phyloP scores from a whole-genome alignment of 2,113 vertebrate species.

The Pseudopodoces humilis region DNA sequence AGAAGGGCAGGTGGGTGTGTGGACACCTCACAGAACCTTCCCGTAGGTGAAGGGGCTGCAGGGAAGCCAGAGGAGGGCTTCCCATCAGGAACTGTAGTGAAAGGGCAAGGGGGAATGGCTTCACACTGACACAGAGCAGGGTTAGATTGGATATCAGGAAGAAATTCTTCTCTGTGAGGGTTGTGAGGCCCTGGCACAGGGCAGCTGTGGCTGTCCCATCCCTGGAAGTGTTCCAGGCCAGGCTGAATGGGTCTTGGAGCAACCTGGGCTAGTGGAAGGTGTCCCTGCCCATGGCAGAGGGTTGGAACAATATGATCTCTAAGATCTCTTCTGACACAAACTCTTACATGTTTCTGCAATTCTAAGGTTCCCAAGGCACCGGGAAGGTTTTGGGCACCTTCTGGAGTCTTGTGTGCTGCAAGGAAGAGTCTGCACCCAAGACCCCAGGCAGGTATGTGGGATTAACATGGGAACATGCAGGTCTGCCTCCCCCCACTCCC shows the following conservation, averaged over 20 bases:
- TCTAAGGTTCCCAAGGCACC: not conserved
- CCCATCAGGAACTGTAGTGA: not conserved
- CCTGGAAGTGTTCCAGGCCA: rapidly evolving
- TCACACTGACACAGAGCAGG: not conserved
- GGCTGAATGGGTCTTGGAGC: rapidly evolving
- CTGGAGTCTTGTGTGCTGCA: not conserved
- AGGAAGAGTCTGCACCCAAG: not conserved
- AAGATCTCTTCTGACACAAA: not conserved
- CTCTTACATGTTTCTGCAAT: not conserved
- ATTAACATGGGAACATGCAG: rapidly evolving
- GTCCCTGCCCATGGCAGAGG: not conserved
- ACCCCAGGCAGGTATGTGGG: not conserved
- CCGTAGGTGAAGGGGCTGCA: not conserved
- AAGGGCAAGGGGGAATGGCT: not conserved
- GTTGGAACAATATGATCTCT: not conserved
- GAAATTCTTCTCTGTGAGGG: not conserved
- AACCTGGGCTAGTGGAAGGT: rapidly evolving
- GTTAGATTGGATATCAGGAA: not conserved
- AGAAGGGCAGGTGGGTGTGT: not conserved
- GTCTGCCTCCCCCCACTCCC: rapidly evolving
- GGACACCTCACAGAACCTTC: not conserved
- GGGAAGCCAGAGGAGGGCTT: not conserved
- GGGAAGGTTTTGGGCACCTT: not conserved
- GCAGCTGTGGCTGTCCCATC: not conserved
- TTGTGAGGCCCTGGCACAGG: not conserved